These are phyloP conservation scores for Ruditapes philippinarum DNA, from an alignment of 1,140 invertebrate species.

Conservation along the genomic window DNA sequence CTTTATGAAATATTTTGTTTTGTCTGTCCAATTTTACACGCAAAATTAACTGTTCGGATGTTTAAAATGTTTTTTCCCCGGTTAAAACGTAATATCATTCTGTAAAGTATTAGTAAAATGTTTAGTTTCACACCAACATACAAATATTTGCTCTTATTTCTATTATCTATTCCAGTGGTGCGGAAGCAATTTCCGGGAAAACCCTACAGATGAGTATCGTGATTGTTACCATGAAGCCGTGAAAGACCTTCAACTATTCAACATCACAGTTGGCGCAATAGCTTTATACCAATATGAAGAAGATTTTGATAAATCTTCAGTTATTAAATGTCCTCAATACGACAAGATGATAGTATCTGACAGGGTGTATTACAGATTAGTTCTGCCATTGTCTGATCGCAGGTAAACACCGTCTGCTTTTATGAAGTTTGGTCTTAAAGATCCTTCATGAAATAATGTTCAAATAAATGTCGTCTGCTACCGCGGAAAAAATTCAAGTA, in stretches of 20 bases:
- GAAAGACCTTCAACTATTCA: constrained; percentile 64
- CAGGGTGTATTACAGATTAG: constrained; percentile 77
- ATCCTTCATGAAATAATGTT: too few species aligned
- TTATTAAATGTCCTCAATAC: constrained; percentile 75
- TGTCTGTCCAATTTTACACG: too few species aligned
- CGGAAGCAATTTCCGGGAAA: not conserved
- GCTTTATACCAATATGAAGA: constrained; percentile 77
- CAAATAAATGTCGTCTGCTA: too few species aligned
- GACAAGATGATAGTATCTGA: constrained; percentile 66
- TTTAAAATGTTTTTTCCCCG: too few species aligned
- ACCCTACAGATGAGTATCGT: not conserved
- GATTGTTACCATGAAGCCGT: constrained; percentile 74
- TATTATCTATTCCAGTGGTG: constrained; percentile 28
- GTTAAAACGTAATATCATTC: too few species aligned
- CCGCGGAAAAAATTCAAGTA: too few species aligned
- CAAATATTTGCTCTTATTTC: too few species aligned
- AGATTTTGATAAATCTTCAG: constrained; percentile 67
- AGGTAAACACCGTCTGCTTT: not conserved
- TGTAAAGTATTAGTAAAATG: too few species aligned
- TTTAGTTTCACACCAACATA: too few species aligned
- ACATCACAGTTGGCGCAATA: constrained; percentile 69
- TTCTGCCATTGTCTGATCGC: constrained; percentile 61
- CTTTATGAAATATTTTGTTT: too few species aligned
- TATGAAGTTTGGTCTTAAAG: too few species aligned
- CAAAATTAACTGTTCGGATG: too few species aligned